Evolutionary conservation across 2,113 vertebrate species (phyloP).

Genomic region (Myrmecophaga tridactyla): DNA sequence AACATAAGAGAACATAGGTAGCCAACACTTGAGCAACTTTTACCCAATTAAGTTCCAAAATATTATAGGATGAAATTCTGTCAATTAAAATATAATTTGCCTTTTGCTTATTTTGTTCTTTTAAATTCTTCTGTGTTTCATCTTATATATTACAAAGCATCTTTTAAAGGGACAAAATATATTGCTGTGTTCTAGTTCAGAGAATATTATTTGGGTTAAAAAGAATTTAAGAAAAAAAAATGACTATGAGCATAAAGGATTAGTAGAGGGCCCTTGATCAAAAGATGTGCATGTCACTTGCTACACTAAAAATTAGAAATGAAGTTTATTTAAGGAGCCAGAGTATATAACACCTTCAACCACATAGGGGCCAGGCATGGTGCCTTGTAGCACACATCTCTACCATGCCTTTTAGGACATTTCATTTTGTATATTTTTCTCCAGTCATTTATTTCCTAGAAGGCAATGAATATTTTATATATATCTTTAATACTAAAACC

Average conservation of each 20-base stretch:
- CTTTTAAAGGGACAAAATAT: not conserved
- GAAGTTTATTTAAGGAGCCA: not conserved
- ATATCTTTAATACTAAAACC: not conserved
- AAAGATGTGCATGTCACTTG: not conserved
- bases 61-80: not conserved
- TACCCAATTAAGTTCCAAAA: not conserved
- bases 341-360: not conserved
- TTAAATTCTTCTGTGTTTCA: not conserved
- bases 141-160: not conserved
- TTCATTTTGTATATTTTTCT: not conserved
- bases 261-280: not conserved
- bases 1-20: not conserved
- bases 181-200: not conserved
- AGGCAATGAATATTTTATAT: not conserved
- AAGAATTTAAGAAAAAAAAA: slow-evolving; percentile 32
- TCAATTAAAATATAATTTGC: slow-evolving; percentile 4
- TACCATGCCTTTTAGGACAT: not conserved
- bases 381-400: not conserved
- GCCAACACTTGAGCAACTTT: not conserved
- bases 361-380: not conserved
- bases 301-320: not conserved
- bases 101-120: not conserved
- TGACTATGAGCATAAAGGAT: not conserved
- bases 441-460: not conserved
- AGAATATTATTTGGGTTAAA: not conserved